Percentiles rank a stretch among this genome's conserved stretches.
These are phyloP conservation scores for Cantharis rufa DNA, from an alignment of 2,888 invertebrate species.

Conservation along the genomic window DNA sequence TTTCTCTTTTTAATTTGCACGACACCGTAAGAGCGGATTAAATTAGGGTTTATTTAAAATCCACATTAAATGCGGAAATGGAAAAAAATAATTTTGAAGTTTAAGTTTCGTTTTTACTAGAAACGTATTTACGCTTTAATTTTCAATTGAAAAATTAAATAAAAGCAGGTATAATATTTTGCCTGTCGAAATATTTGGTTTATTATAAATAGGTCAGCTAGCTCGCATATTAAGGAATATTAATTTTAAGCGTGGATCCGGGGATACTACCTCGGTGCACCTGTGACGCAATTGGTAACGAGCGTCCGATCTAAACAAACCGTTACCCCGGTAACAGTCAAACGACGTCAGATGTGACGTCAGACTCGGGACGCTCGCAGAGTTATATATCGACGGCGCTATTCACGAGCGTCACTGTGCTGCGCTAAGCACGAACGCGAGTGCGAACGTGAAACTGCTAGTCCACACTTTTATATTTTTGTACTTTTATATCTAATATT, in stretches of 20 bases:
- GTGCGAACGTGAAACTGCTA: constrained; percentile 51
- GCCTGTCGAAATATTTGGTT: neutral
- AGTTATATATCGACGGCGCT: constrained; percentile 54
- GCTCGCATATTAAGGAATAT: constrained; percentile 23
- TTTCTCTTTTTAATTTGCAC: neutral
- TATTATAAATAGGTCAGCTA: neutral
- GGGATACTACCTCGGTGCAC: constrained; percentile 54
- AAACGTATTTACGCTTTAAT: neutral
- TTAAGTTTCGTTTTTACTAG: neutral
- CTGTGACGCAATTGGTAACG: constrained; percentile 64
- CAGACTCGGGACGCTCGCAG: constrained; percentile 48
- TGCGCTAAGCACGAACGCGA: constrained; percentile 50
- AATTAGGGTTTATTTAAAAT: neutral
- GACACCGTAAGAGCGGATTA: neutral
- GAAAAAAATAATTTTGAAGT: neutral
- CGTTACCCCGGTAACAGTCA: constrained; percentile 50
- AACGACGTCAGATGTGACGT: constrained; percentile 49
- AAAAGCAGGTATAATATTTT: neutral
- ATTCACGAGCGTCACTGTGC: constrained; percentile 50
- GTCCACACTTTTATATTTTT: constrained; percentile 56
- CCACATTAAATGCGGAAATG: too few relatives aligned
- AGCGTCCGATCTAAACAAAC: constrained; percentile 59
- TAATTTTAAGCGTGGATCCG: constrained; percentile 34
- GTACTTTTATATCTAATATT: constrained; percentile 55
- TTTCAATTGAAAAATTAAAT: neutral